These are phyloP conservation scores for Upupa epops DNA, from an alignment of 2,113 vertebrate genomes.

Conservation along the genomic window DNA sequence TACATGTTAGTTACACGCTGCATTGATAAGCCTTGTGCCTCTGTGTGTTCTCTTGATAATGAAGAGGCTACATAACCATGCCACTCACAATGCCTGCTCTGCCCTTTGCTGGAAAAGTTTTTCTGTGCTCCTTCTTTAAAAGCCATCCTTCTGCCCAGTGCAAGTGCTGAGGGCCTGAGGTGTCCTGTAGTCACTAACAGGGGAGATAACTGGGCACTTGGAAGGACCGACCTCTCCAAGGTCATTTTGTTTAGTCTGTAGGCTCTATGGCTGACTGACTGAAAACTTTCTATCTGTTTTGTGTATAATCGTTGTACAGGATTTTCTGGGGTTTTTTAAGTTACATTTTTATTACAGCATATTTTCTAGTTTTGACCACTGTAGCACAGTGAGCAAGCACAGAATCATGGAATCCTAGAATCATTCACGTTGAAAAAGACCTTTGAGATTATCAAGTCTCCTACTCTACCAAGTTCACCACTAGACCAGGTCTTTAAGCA, in stretches of 20 bases:
- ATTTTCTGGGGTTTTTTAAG: neutral
- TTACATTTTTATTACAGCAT: constrained; percentile 10
- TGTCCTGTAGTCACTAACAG: neutral
- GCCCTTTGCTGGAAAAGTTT: neutral
- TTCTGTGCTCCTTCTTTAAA: neutral
- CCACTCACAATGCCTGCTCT: neutral
- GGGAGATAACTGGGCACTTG: neutral
- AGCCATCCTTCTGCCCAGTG: neutral
- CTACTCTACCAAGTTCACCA: too few species aligned
- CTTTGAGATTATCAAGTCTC: too few species aligned
- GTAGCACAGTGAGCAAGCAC: neutral
- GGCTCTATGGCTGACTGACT: neutral
- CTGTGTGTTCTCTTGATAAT: neutral
- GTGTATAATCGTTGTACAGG: constrained; percentile 2
- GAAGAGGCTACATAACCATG: neutral
- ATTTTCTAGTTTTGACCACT: constrained; percentile 41
- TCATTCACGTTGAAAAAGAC: too few species aligned
- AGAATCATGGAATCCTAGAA: too few species aligned
- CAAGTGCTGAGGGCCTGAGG: neutral
- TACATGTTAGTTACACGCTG: neutral
- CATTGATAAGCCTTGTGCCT: neutral
- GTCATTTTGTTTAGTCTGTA: neutral
- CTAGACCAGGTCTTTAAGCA: too few species aligned
- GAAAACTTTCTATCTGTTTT: constrained; percentile 8
- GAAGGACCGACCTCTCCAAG: neutral